These are phyloP conservation scores for Pseudomyrmex flavicornis DNA, from an alignment of 1,140 invertebrate species.

Conservation along the genomic window DNA sequence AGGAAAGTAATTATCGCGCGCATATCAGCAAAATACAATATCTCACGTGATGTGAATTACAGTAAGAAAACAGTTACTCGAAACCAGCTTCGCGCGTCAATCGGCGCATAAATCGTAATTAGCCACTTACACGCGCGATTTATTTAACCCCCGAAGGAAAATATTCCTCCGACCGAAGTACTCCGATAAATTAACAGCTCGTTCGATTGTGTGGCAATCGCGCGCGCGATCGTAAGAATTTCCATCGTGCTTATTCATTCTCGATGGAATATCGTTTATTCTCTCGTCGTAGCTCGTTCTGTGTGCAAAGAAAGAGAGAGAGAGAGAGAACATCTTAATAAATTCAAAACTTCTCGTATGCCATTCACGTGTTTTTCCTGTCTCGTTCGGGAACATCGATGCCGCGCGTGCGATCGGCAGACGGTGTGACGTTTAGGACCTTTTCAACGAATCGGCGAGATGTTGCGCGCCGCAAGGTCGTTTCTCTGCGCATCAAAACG, in stretches of 20 bases:
- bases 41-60: background rate
- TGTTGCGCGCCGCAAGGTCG: slow-evolving; percentile 14
- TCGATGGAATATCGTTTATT: background rate
- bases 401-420: background rate
- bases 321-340: background rate
- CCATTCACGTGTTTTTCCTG: slow-evolving; percentile 5
- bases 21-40: slow-evolving; percentile 6
- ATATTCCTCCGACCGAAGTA: background rate
- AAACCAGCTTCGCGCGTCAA: background rate
- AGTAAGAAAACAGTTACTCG: background rate
- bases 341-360: background rate
- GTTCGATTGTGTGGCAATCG: slow-evolving; percentile 1
- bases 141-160: background rate
- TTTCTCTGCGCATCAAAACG: slow-evolving; percentile 67
- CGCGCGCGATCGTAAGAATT: slow-evolving; percentile 5
- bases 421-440: background rate
- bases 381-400: slow-evolving; percentile 24
- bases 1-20: slow-evolving; percentile 2
- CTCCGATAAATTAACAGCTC: slow-evolving; percentile 15
- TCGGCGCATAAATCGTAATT: slow-evolving; percentile 6
- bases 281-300: slow-evolving; percentile 9
- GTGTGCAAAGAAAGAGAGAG: background rate
- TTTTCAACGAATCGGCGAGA: slow-evolving; percentile 26
- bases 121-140: background rate
- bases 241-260: background rate